These are phyloP conservation scores for Plebejus melissa DNA, from an alignment of 2,888 invertebrate species.

Conservation along the genomic window DNA sequence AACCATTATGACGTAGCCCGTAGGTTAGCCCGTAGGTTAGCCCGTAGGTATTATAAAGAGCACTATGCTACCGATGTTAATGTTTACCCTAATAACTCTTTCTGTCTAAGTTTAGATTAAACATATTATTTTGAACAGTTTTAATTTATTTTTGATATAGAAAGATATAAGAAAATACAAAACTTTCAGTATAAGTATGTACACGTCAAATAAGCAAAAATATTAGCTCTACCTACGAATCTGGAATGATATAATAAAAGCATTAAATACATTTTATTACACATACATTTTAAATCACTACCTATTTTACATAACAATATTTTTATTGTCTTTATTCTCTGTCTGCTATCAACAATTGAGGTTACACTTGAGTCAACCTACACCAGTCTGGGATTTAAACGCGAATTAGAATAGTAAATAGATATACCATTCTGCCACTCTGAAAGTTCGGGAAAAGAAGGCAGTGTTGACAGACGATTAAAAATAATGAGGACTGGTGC, in stretches of 20 bases:
- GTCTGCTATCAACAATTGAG: background rate
- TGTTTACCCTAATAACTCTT: background rate
- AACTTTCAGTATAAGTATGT: constrained; percentile 4
- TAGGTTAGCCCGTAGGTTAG: too few relatives aligned
- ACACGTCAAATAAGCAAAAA: background rate
- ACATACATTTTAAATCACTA: constrained; percentile 42
- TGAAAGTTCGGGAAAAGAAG: background rate
- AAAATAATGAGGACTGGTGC: background rate
- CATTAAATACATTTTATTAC: constrained; percentile 21
- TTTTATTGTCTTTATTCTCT: constrained; percentile 22
- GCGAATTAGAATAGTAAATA: too few relatives aligned
- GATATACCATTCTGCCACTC: too few relatives aligned
- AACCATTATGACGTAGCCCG: background rate
- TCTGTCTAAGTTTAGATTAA: background rate
- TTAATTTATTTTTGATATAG: background rate
- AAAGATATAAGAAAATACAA: constrained; percentile 10
- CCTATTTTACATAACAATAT: background rate
- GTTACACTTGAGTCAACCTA: background rate
- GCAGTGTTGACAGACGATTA: background rate
- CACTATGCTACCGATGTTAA: too few relatives aligned
- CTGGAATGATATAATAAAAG: constrained; percentile 11
- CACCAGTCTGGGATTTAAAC: background rate
- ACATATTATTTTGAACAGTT: too few relatives aligned
- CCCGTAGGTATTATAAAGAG: too few relatives aligned
- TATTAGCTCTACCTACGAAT: background rate